Percentiles rank a stretch among this genome's conserved stretches.
These are phyloP conservation scores for Fabriciana adippe DNA, from an alignment of 2,888 invertebrate species.

Conservation along the genomic window DNA sequence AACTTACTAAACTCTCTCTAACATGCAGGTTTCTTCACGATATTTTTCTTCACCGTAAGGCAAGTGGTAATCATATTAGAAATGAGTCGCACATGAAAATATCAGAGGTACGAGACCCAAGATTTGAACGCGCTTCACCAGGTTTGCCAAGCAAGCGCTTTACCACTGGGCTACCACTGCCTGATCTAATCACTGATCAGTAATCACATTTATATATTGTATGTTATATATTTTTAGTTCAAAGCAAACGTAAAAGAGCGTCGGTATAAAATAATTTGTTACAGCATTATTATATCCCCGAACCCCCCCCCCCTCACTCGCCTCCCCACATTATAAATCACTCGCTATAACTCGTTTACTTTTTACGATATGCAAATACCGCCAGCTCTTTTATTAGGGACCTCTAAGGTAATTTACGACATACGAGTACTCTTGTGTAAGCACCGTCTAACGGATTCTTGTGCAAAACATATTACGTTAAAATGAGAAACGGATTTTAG, in stretches of 20 bases:
- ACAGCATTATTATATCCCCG: neutral
- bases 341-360: constrained; percentile 7
- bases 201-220: too few relatives aligned
- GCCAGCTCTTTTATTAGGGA: constrained; percentile 17
- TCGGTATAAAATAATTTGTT: neutral
- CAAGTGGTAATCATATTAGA: too few relatives aligned
- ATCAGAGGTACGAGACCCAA: too few relatives aligned
- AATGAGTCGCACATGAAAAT: too few relatives aligned
- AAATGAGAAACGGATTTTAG: neutral
- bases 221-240: too few relatives aligned
- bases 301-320: neutral
- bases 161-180: too few relatives aligned
- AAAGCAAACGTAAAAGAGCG: neutral
- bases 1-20: too few relatives aligned
- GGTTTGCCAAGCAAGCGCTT: too few relatives aligned
- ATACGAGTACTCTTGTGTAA: neutral
- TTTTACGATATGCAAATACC: constrained; percentile 22
- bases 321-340: constrained; percentile 10
- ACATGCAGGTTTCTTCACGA: too few relatives aligned
- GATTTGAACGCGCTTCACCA: too few relatives aligned
- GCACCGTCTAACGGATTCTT: neutral
- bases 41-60: too few relatives aligned
- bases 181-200: too few relatives aligned
- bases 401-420: constrained; percentile 24
- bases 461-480: neutral